A percentile compares a stretch with the other conserved stretches of the same genome.
Evolutionary conservation across 2,113 vertebrate genomes (phyloP).

Genomic region (Lepus timidus): DNA sequence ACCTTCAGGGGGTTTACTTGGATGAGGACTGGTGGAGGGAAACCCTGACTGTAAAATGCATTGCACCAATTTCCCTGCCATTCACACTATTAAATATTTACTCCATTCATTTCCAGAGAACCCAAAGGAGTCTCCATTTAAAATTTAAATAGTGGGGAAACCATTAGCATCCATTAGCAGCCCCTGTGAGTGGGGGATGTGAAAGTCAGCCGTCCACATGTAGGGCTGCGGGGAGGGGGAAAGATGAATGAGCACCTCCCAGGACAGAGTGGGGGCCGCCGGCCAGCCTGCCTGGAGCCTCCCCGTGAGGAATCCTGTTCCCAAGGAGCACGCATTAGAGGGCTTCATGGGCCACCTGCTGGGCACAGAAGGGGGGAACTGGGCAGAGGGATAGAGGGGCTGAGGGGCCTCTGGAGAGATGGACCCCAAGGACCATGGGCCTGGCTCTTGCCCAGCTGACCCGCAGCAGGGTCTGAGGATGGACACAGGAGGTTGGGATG

Average conservation of each 20-base stretch:
- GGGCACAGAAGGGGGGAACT: neutral
- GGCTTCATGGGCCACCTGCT: neutral
- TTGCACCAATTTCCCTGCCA: conserved; percentile 27
- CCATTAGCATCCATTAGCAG: conserved; percentile 80
- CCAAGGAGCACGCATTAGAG: neutral
- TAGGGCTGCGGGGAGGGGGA: neutral
- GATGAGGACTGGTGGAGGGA: neutral
- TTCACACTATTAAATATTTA: conserved; percentile 73
- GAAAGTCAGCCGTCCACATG: conserved; percentile 40
- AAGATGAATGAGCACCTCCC: neutral
- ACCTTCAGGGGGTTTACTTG: neutral
- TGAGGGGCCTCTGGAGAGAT: neutral
- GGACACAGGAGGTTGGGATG: neutral
- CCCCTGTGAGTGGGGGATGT: conserved; percentile 25
- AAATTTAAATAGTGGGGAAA: conserved; percentile 61
- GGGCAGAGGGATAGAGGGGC: neutral
- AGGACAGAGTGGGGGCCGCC: neutral
- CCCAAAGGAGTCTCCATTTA: conserved; percentile 65
- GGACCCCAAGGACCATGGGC: neutral
- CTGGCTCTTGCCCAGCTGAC: neutral
- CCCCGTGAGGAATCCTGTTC: neutral
- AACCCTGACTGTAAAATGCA: neutral
- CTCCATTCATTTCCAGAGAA: conserved; percentile 30
- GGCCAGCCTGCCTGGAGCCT: neutral
- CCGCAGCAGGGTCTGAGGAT: neutral